Conservation (phyloP, 2,888 invertebrate species). For the Drosophila paramelanica region DNA sequence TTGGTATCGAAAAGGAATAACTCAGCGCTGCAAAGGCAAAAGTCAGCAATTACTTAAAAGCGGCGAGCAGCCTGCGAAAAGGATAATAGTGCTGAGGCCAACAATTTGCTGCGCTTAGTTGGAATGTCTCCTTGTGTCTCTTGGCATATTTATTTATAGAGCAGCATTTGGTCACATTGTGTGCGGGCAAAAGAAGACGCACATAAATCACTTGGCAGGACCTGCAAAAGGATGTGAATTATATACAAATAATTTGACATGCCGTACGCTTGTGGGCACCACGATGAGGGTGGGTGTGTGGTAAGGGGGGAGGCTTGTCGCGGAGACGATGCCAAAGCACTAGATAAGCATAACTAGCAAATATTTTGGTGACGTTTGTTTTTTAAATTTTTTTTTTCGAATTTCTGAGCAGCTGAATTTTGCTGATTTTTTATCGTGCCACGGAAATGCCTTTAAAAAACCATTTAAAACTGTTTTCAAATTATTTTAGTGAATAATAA, state of each 20-base stretch:
- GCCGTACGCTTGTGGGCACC: constrained; percentile 48
- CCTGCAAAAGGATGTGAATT: constrained; percentile 78
- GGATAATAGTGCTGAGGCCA: constrained; percentile 77
- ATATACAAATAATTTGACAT: constrained; percentile 81
- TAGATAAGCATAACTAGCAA: constrained; percentile 61
- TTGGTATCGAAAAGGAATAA: constrained; percentile 79
- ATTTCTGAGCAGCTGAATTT: not conserved
- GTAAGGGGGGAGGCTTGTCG: constrained; percentile 25
- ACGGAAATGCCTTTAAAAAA: not conserved
- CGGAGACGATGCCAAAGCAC: constrained; percentile 60
- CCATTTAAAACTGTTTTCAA: no score
- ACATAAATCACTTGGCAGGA: constrained; percentile 73
- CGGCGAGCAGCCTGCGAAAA: constrained; percentile 55
- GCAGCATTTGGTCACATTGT: constrained; percentile 46
- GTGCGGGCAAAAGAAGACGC: constrained; percentile 44
- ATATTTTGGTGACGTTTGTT: constrained; percentile 39
- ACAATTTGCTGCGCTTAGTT: constrained; percentile 63
- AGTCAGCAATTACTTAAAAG: constrained; percentile 79
- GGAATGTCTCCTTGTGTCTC: constrained; percentile 50
- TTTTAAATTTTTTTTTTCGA: not conserved
- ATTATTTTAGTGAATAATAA: no score
- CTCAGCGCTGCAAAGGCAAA: constrained; percentile 67
- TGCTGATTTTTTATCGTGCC: not conserved
- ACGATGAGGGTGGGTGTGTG: constrained; percentile 19
- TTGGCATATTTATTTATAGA: constrained; percentile 69